These are phyloP conservation scores for Tenthredo scrophulariae DNA, from an alignment of 2,888 invertebrate species.

Conservation along the genomic window DNA sequence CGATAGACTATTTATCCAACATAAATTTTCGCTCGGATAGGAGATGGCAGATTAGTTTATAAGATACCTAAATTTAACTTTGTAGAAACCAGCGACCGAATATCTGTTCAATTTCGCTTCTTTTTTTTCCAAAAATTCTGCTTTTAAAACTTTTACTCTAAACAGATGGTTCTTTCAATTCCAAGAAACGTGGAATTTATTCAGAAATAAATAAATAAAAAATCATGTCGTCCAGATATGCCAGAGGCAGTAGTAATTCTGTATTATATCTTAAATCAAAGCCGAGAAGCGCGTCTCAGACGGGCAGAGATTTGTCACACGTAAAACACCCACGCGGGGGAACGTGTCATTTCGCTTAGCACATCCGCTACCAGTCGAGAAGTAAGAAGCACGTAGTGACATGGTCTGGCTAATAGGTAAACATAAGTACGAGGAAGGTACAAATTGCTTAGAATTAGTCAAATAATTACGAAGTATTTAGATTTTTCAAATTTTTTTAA, in stretches of 20 bases:
- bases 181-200: background rate
- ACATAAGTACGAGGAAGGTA: background rate
- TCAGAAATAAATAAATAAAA: background rate
- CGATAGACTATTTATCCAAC: background rate
- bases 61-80: background rate
- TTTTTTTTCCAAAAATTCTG: background rate
- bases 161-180: background rate
- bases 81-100: background rate
- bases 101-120: background rate
- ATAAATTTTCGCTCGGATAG: background rate
- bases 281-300: background rate
- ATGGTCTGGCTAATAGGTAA: conserved; percentile 13
- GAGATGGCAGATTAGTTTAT: conserved; percentile 6
- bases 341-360: conserved; percentile 32
- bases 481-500: background rate
- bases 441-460: conserved; percentile 9
- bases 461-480: conserved; percentile 10
- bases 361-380: background rate
- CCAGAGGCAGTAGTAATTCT: background rate
- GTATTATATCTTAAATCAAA: conserved; percentile 13
- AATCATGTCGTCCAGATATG: background rate
- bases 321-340: conserved; percentile 23
- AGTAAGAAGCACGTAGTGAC: background rate
- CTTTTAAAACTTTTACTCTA: background rate
- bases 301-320: background rate